Evolutionary conservation across 2,113 vertebrate genomes (phyloP).

Genomic region (Sander vitreus): DNA sequence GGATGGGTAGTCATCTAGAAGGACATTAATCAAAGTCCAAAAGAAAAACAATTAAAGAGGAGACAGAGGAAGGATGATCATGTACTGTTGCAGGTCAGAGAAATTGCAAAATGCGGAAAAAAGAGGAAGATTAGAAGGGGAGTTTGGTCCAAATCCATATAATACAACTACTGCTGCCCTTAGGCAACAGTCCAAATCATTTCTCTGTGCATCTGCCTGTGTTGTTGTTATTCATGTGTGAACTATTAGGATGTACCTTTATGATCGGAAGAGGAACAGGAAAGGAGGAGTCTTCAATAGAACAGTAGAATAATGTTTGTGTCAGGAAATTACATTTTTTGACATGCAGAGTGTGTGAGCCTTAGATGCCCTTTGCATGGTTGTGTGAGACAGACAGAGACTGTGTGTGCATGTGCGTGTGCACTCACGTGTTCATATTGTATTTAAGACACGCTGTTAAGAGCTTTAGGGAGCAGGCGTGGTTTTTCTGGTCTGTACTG

Average conservation of each 20-base stretch:
- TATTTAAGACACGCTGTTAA: constrained; percentile 25
- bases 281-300: constrained; percentile 49
- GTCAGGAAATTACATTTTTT: constrained; percentile 45
- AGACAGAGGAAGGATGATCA: neutral
- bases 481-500: constrained; percentile 26
- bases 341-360: constrained; percentile 11
- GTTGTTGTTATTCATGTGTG: neutral
- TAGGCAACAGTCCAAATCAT: neutral
- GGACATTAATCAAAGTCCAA: constrained; percentile 13
- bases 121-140: neutral
- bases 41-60: neutral
- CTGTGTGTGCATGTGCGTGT: neutral
- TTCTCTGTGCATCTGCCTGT: neutral
- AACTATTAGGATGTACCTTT: constrained; percentile 12
- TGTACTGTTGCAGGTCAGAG: neutral
- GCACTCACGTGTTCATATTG: constrained; percentile 12
- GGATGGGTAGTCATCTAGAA: neutral
- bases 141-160: neutral
- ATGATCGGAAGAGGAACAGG: constrained; percentile 58
- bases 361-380: neutral
- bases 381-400: neutral
- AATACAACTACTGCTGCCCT: neutral
- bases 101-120: neutral
- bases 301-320: constrained; percentile 25
- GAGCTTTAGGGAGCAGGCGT: constrained; percentile 53